Conservation (phyloP, 2,113 vertebrate genomes). For the Carassius carassius region DNA sequence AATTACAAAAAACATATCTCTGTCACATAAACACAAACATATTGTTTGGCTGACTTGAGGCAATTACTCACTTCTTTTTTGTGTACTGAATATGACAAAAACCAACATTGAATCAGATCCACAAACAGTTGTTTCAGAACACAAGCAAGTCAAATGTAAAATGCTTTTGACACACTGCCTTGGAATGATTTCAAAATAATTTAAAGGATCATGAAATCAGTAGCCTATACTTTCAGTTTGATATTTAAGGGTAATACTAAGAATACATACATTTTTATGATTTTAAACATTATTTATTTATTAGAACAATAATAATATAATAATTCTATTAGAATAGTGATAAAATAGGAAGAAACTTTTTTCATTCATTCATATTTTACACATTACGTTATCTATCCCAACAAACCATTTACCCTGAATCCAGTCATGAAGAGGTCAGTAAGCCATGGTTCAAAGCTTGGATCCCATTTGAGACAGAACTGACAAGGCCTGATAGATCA, state of each 20-base stretch:
- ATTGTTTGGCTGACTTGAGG: not conserved
- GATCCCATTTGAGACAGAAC: not conserved
- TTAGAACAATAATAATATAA: too few species aligned
- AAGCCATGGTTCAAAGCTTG: not conserved
- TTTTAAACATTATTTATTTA: not conserved
- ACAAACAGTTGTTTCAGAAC: conserved; percentile 9
- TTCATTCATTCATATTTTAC: not conserved
- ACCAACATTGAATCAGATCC: not conserved
- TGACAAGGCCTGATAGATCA: conserved; percentile 17
- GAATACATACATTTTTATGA: not conserved
- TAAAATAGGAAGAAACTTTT: not conserved
- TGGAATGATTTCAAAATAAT: not conserved
- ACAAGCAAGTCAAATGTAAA: not conserved
- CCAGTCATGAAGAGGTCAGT: not conserved
- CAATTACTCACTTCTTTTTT: not conserved
- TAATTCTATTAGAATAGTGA: not conserved
- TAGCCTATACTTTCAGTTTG: not conserved
- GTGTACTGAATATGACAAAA: not conserved
- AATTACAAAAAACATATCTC: conserved; percentile 1
- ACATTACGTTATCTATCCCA: too few species aligned
- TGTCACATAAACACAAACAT: conserved; percentile 8
- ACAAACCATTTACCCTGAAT: not conserved
- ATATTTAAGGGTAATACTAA: not conserved
- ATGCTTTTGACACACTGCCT: not conserved
- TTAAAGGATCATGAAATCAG: not conserved